Evolutionary conservation across 2,888 invertebrate species (phyloP).

Genomic region (Hecatera dysodea): DNA sequence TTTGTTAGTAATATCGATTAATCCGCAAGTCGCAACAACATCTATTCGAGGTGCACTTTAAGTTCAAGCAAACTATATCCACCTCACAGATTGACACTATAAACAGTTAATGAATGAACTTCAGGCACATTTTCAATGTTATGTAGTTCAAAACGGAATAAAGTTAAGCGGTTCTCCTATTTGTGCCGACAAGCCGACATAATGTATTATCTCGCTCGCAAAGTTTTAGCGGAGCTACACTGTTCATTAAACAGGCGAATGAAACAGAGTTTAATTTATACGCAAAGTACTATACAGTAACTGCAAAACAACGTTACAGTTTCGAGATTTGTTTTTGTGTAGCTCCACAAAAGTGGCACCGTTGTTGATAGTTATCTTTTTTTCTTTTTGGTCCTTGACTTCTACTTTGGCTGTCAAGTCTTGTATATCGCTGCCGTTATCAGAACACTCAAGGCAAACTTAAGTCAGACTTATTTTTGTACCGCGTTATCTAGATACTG

Average conservation of each 20-base stretch:
- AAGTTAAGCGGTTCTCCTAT: conserved; percentile 72
- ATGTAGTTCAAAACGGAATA: conserved; percentile 60
- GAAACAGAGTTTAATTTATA: conserved; percentile 74
- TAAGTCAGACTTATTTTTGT: conserved; percentile 73
- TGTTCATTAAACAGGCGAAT: conserved; percentile 75
- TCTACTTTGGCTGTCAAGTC: conserved; percentile 37
- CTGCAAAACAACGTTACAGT: conserved; percentile 59
- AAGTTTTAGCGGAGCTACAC: conserved; percentile 73
- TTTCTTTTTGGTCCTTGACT: conserved; percentile 47
- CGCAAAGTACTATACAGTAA: conserved; percentile 63
- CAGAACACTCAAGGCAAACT: conserved; percentile 71
- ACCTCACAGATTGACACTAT: conserved; percentile 36
- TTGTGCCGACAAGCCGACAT: conserved; percentile 73
- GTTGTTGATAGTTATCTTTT: conserved; percentile 43
- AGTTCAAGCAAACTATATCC: conserved; percentile 19
- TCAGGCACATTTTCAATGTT: conserved; percentile 59
- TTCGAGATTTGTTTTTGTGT: conserved; percentile 58
- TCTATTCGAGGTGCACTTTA: conserved; percentile 8
- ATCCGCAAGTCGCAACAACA: not conserved
- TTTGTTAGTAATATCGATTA: not conserved
- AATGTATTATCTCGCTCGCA: conserved; percentile 76
- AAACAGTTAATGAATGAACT: conserved; percentile 61
- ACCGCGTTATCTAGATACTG: conserved; percentile 70
- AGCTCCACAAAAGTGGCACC: conserved; percentile 38
- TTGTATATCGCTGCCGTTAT: conserved; percentile 62